Percentiles rank a stretch among this genome's conserved stretches.
Evolutionary conservation across 2,888 invertebrate genomes (phyloP).

Genomic region (Synanthedon vespiformis): DNA sequence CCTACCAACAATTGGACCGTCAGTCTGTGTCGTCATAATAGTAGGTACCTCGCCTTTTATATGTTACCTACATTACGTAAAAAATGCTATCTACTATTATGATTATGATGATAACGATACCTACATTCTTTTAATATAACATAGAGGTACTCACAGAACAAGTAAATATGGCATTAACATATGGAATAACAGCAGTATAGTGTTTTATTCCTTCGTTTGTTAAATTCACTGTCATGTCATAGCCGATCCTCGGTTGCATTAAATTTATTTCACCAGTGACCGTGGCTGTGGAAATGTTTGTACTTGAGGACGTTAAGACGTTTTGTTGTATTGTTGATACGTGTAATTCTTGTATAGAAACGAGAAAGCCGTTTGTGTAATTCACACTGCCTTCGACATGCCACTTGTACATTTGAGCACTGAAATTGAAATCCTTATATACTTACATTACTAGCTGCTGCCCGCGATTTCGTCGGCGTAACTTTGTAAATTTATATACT

Average conservation of each 20-base stretch:
- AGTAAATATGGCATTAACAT: constrained; percentile 9
- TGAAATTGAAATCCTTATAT: constrained; percentile 13
- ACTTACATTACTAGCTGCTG: too few species aligned
- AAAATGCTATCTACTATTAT: too few species aligned
- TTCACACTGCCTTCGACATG: constrained; percentile 26
- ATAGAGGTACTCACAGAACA: constrained; percentile 18
- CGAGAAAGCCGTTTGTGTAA: constrained; percentile 40
- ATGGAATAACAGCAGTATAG: constrained; percentile 27
- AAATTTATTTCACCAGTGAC: constrained; percentile 22
- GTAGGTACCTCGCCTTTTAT: too few species aligned
- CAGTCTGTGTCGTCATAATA: too few species aligned
- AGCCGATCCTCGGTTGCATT: constrained; percentile 25
- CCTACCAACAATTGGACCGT: too few species aligned
- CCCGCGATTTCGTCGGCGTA: too few species aligned
- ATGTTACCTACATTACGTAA: too few species aligned
- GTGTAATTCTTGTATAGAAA: constrained; percentile 27
- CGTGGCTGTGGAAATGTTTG: constrained; percentile 7
- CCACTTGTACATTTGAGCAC: constrained; percentile 28
- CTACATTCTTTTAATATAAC: not conserved
- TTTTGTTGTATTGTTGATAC: constrained; percentile 11
- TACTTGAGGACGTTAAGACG: constrained; percentile 1
- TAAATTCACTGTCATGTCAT: constrained; percentile 26
- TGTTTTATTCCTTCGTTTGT: constrained; percentile 12
- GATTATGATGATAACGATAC: too few species aligned
- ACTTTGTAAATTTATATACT: too few species aligned